Base-by-base conservation (phyloP, 2,888 invertebrate genomes). In the Sepiola atlantica region DNA sequence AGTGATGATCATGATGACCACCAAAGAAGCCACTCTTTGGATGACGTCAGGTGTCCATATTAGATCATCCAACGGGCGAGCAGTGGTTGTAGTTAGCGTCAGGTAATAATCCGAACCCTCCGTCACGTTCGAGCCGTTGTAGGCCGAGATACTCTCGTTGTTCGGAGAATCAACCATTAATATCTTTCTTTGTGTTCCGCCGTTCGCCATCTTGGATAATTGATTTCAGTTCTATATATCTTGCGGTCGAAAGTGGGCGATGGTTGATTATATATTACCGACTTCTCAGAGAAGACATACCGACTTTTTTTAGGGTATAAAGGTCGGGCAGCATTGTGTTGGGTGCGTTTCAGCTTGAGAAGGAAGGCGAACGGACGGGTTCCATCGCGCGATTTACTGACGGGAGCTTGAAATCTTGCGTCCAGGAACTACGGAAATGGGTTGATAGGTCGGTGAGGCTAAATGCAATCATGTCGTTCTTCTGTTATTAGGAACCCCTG, bases 41-140 rank as follows among this genome's bases (percentile, higher is more conserved):
- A 97, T 97, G 28, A 97, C 97, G 24, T 97, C 97, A 3, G 97
- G 96, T 18, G 97, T 97, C 97, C 97, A 97, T 94, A 97, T 96
- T 90, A 28, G n/a, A 35, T 92, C 92, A 28, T 61, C 45, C 28
- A n/a, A 21, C 24, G 93, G 93, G 8, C 24, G 35, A 35, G 32
- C 55, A 61, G 93, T 93, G 1, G 93, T 61, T 1, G 55, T 35
- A 32, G 35, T 55, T 21, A 55, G 35, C 18, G n/a, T 93, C 20
- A 55, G 12, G 10, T 54, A 92, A 6, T 32, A 32, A 6, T 92
- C 92, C 35, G 35, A 54, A 45, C 45, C 32, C 8, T 92, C 94
- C 16, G 90, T 90, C 28, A 91, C 32, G 16, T 92, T 92, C 28
- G 77, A 90, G 90, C 45, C 35, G n/a, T 55, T 90, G 20, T 57